Conservation (phyloP, 2,113 vertebrate species). For the Ascaphus truei region DNA sequence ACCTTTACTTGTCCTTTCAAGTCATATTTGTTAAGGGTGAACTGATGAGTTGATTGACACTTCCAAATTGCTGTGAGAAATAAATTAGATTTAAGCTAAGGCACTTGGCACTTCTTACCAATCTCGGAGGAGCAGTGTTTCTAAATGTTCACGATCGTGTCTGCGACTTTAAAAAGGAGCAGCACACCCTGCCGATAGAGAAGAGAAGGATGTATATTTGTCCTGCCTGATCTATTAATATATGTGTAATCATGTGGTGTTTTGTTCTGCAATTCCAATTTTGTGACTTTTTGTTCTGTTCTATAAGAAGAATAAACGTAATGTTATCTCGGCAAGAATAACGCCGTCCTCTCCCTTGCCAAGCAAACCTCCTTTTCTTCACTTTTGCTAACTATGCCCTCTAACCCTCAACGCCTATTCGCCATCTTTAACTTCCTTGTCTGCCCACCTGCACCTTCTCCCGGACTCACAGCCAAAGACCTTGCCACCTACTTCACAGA, state of each 20-base stretch:
- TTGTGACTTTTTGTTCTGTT: no score
- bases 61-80: conserved; percentile 21
- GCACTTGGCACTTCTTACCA: not conserved
- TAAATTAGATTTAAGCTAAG: not conserved
- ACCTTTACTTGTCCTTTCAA: no score
- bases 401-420: no score
- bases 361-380: no score
- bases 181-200: not conserved
- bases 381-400: no score
- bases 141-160: not conserved
- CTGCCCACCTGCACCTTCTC: no score
- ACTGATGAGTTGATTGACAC: not conserved
- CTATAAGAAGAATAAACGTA: no score
- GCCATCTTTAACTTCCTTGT: no score
- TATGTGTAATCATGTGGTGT: not conserved
- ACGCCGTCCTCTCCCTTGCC: no score
- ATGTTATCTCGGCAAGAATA: no score
- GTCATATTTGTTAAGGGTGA: conserved; percentile 2
- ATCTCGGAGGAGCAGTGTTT: not conserved
- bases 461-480: no score
- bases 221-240: not conserved
- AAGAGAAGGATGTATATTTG: not conserved
- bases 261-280: not conserved
- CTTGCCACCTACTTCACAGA: no score
- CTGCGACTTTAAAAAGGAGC: not conserved